Evolutionary conservation across 2,888 invertebrate species (phyloP).

Genomic region (Dromius quadrimaculatus): DNA sequence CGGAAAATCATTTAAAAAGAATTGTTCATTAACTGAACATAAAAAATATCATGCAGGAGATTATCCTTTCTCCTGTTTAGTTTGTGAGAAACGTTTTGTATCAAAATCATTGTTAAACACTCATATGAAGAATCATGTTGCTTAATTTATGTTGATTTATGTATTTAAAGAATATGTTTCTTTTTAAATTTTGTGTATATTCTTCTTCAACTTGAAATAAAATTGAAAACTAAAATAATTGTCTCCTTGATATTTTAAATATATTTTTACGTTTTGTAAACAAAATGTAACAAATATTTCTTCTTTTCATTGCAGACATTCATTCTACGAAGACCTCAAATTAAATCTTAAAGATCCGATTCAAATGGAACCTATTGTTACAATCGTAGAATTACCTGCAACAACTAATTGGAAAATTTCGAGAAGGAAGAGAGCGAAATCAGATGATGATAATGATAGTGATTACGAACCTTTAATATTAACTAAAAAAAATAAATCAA

Average conservation of each 20-base stretch:
- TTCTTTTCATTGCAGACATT: slow-evolving; percentile 48
- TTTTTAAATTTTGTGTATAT: not conserved
- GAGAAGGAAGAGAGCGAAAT: slow-evolving; percentile 9
- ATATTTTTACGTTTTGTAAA: slow-evolving; percentile 11
- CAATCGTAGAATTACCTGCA: slow-evolving; percentile 50
- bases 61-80: slow-evolving; percentile 57
- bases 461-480: slow-evolving; percentile 13
- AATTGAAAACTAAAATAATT: slow-evolving; percentile 4
- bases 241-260: not conserved
- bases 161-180: not conserved
- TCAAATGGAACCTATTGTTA: slow-evolving; percentile 53
- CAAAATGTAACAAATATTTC: slow-evolving; percentile 35
- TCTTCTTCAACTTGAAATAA: slow-evolving; percentile 13
- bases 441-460: slow-evolving; percentile 27
- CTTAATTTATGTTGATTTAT: slow-evolving; percentile 9
- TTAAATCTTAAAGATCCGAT: slow-evolving; percentile 51
- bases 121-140: slow-evolving; percentile 48
- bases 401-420: slow-evolving; percentile 27
- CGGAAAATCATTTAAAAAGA: slow-evolving; percentile 71
- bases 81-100: slow-evolving; percentile 50
- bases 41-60: slow-evolving; percentile 71
- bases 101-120: slow-evolving; percentile 44
- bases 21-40: slow-evolving; percentile 70
- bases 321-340: slow-evolving; percentile 38
- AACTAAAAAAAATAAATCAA: slow-evolving; percentile 1